Percentiles rank a stretch among this genome's conserved stretches.
Conservation (phyloP, 2,113 vertebrate species). For the Lophius piscatorius region DNA sequence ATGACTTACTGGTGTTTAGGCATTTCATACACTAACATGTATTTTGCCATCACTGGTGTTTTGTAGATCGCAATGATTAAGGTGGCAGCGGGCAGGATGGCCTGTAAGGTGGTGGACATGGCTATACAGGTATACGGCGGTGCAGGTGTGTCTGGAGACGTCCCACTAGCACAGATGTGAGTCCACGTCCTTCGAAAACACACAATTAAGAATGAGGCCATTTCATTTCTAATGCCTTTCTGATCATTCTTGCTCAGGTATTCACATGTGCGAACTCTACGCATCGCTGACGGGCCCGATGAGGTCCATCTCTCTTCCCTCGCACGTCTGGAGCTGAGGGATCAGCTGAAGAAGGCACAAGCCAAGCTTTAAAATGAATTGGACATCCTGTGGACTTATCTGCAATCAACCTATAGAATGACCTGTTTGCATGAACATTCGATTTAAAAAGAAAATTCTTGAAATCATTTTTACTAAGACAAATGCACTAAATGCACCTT, state of each 20-base stretch:
- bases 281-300: constrained; percentile 90
- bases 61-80: constrained; percentile 93
- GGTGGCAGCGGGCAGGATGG: constrained; percentile 86
- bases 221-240: background rate
- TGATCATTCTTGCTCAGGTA: constrained; percentile 77
- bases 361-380: constrained; percentile 80
- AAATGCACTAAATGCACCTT: background rate
- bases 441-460: background rate
- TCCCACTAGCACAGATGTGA: constrained; percentile 91
- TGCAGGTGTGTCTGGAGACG: constrained; percentile 89
- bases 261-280: constrained; percentile 76
- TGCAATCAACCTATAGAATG: background rate
- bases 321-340: constrained; percentile 84
- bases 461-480: background rate
- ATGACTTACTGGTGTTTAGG: too few species aligned
- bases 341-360: constrained; percentile 77
- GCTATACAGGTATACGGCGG: constrained; percentile 90
- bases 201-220: fast-evolving
- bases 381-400: background rate
- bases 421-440: too few species aligned
- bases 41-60: too few species aligned
- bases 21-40: too few species aligned
- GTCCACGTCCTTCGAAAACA: constrained; percentile 25
- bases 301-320: constrained; percentile 93
- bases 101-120: constrained; percentile 86